Conservation (phyloP, 2,113 vertebrate species). For the Serilophus lunatus region DNA sequence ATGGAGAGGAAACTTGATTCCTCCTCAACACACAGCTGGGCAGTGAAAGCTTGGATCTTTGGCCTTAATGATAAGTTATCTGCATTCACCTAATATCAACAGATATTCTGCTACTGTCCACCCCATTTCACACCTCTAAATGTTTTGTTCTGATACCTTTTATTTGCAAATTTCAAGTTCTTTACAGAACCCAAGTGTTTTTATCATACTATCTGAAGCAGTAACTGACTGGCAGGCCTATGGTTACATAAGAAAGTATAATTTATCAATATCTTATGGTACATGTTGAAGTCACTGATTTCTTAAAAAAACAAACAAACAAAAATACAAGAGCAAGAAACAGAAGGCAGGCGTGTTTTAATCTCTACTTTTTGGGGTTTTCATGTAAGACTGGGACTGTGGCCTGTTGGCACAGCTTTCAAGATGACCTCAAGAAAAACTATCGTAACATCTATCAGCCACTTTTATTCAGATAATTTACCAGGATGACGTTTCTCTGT, state of each 20-base stretch:
- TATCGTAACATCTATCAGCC: neutral
- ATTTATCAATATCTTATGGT: neutral
- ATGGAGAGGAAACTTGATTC: neutral
- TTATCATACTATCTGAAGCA: neutral
- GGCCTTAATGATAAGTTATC: neutral
- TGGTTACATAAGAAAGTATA: neutral
- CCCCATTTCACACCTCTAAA: neutral
- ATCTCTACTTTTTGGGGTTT: neutral
- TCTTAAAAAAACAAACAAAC: neutral
- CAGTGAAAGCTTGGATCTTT: neutral
- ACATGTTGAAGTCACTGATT: neutral
- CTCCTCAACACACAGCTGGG: neutral
- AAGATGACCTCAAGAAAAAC: slow-evolving; percentile 24
- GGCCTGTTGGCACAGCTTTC: neutral
- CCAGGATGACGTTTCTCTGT: neutral
- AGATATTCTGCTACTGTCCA: neutral
- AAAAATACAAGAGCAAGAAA: neutral
- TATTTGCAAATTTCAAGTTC: neutral
- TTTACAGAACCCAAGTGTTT: neutral
- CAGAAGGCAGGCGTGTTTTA: neutral
- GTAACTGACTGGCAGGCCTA: neutral
- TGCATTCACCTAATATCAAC: neutral
- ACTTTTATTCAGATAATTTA: slow-evolving; percentile 30
- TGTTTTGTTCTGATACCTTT: neutral
- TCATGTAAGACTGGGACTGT: neutral